Percentiles rank a stretch among this genome's conserved stretches.
These are phyloP conservation scores for Notodonta ziczac DNA, from an alignment of 2,888 invertebrate species.

Conservation along the genomic window DNA sequence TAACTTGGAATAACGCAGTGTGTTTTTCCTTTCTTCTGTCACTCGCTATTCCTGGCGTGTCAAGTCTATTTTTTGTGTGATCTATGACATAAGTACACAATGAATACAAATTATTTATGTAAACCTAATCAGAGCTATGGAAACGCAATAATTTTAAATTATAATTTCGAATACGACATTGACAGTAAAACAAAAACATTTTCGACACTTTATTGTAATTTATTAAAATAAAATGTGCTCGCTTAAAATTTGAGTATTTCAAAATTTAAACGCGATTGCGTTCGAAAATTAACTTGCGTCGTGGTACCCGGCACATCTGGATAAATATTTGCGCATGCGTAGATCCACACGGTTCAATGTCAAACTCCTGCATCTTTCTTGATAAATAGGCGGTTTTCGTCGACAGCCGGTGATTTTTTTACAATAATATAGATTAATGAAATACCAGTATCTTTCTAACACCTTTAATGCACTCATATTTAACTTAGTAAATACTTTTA, in stretches of 20 bases:
- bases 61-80: background rate
- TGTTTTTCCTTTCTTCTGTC: slow-evolving; percentile 3
- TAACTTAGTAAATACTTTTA: too few relatives aligned
- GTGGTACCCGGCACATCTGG: slow-evolving; percentile 53
- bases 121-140: too few relatives aligned
- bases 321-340: slow-evolving; percentile 71
- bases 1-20: slow-evolving; percentile 1
- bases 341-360: slow-evolving; percentile 61
- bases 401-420: background rate
- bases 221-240: background rate
- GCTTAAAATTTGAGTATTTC: slow-evolving; percentile 1
- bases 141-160: background rate
- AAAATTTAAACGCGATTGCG: slow-evolving; percentile 26
- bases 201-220: background rate
- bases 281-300: slow-evolving; percentile 33
- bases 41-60: background rate
- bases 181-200: background rate
- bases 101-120: too few relatives aligned
- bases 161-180: background rate
- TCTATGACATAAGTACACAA: background rate
- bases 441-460: background rate
- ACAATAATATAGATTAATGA: background rate
- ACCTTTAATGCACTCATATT: too few relatives aligned
- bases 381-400: slow-evolving; percentile 28
- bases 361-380: slow-evolving; percentile 65